Percentiles rank a stretch among this genome's conserved stretches.
phyloP scores from a whole-genome alignment of 2,888 invertebrate species.

The Cryptus viduatorius region DNA sequence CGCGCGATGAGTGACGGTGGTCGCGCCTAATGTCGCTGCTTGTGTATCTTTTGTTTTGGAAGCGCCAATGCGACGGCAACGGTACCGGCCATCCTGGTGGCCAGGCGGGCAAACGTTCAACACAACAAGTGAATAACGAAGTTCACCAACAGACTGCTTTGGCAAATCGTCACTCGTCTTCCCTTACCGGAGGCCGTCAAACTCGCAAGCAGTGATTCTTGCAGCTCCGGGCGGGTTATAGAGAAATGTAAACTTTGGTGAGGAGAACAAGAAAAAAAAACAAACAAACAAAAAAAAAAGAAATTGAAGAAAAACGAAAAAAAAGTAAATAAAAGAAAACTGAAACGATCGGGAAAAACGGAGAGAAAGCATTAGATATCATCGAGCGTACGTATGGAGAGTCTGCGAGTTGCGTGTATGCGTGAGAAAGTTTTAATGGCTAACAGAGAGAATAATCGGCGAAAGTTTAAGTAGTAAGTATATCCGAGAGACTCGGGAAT shows the following conservation, averaged over 20 bases:
- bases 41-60: constrained; percentile 83
- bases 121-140: constrained; percentile 74
- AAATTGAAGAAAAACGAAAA: neutral
- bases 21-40: constrained; percentile 80
- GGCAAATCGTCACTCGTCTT: constrained; percentile 65
- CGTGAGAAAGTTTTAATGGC: constrained; percentile 1
- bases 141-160: constrained; percentile 54
- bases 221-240: neutral
- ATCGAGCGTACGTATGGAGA: neutral
- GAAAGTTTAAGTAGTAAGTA: constrained; percentile 23
- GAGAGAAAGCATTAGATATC: constrained; percentile 3
- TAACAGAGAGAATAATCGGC: neutral
- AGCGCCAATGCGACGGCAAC: constrained; percentile 81
- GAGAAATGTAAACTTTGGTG: constrained; percentile 6
- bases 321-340: neutral
- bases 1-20: constrained; percentile 58
- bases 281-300: neutral
- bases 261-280: constrained; percentile 16
- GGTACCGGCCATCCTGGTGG: constrained; percentile 77
- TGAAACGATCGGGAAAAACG: neutral
- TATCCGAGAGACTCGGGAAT: constrained; percentile 15
- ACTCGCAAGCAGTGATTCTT: constrained; percentile 63
- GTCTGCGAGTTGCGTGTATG: neutral
- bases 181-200: constrained; percentile 60
- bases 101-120: constrained; percentile 80